Base-by-base conservation (phyloP, 2,888 invertebrate genomes). In the Athrips mouffetella region DNA sequence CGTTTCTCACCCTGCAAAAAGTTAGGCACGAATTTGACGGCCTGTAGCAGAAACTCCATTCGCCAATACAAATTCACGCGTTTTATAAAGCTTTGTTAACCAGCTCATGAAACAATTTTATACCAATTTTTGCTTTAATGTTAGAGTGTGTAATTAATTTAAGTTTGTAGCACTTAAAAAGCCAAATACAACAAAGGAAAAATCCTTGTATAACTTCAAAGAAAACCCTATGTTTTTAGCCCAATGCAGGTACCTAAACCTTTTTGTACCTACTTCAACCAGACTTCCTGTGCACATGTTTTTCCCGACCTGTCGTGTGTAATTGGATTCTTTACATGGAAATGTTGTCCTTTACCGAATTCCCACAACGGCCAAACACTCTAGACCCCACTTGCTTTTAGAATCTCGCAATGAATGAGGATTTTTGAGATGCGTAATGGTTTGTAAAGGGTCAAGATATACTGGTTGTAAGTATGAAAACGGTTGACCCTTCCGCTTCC, bases 271-370 rank as follows among this genome's bases (percentile, higher is more conserved):
- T 37, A 25, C 65, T 62, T 65, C 61, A 67, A 70, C 72, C 59
- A 58, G 49, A 54, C 54, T 59, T 66, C 55, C 54, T 62, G 51
- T 63, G 62, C 66, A 62, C 65, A 64, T 67, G 66, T 69, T 71
- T 70, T 68, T 23, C n/a, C 65, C 69, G 71, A 78, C 76, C 79
- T 82, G 78, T 76, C 75, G 70, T 58, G 54, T 60, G 73, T 82
- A 80, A 83, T 83, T 83, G 80, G 80, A 80, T 80, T 81, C 76
- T 80, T 78, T 79, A 76, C 70, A 67, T 70, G 73, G 70, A 74
- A 76, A 76, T 76, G 71, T 64, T 63, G 63, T 75, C 76, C 70
- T 74, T 63, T 60, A 58, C 62, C 56, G 20, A 37, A 37, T 61
- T 58, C 55, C 48, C 46, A 29, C 53, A 57, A 45, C 25, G 58